phyloP scores from a whole-genome alignment of 2,113 vertebrate genomes.

The Budorcas taxicolor region DNA sequence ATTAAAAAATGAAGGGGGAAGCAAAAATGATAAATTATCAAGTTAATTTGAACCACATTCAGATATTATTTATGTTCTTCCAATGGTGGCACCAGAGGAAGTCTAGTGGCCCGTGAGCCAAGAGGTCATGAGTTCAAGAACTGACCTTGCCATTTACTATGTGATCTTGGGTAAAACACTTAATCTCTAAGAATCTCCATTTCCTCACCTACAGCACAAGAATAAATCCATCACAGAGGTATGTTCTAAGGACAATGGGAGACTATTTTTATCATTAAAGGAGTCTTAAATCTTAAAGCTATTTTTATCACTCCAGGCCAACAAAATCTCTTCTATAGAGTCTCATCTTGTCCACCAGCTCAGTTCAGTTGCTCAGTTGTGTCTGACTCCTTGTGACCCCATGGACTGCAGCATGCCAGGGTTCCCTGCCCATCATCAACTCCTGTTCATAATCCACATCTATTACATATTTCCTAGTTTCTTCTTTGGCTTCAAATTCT shows the following conservation, averaged over 20 bases:
- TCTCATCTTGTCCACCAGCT: not conserved
- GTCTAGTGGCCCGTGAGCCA: not conserved
- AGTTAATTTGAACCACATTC: not conserved
- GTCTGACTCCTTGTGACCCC: not conserved
- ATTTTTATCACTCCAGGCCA: conserved; percentile 34
- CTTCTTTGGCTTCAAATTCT: conserved; percentile 25
- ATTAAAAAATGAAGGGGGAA: not conserved
- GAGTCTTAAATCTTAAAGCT: conserved; percentile 24
- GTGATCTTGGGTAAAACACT: not conserved
- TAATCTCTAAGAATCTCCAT: not conserved
- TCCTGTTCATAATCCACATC: not conserved
- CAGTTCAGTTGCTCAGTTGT: not conserved
- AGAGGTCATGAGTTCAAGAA: not conserved
- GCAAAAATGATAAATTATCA: not conserved
- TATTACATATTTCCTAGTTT: not conserved
- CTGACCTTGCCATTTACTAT: not conserved
- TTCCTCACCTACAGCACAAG: not conserved
- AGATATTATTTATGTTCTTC: not conserved
- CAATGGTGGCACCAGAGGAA: not conserved
- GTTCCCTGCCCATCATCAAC: not conserved
- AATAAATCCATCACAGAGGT: conserved; percentile 39
- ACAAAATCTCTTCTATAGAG: not conserved
- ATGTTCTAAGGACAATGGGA: not conserved
- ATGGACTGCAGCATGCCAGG: not conserved
- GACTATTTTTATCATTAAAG: conserved; percentile 35